Base-by-base conservation (phyloP, 1,140 invertebrate genomes). In the Bombus soroeensis region DNA sequence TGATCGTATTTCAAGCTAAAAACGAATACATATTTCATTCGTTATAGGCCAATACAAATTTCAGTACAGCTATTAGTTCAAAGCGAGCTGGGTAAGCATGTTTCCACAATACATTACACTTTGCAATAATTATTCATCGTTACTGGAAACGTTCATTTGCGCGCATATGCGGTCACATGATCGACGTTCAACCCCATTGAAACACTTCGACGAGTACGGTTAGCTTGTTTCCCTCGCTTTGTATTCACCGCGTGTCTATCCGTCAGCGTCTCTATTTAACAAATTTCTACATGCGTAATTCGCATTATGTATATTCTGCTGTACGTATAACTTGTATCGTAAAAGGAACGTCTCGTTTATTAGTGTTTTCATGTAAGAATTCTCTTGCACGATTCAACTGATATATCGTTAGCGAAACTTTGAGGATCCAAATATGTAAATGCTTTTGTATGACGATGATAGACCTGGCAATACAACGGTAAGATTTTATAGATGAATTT, bases 41-140 rank as follows among this genome's bases (percentile, higher is more conserved):
- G 28, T 71, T 62, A 15, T 34, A 59, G 68, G 73, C 81, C 81
- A 79, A 88, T 89, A 81, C 68, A 89, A 89, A 86, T 89, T 86
- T 89, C 79, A 75, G 70, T 66, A 64, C 41, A 82, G 79, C 85
- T 86, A 89, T 89, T 85, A 80, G 83, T 64, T 86, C 79, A 75
- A 71, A 86, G 66, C 64, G 70, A 71, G 73, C 47, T 71, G 37
- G 81, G 25, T 64, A 62, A 59, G 37, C 62, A 25, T 72, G 77
- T 90, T 87, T 90, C 70, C 68, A 83, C 74, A 86, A 88, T 85
- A 43, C 68, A 68, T 85, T 85, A 85, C 41, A 85, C 76, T 53
- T 57, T 28, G 77, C 57, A 80, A 80, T 80, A 80, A 85, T 85
- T 85, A 85, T 85, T 85, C 83, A 85, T 80, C 76, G 83, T 85